These are phyloP conservation scores for Sericinus montela DNA, from an alignment of 2,888 invertebrate species.

Conservation along the genomic window DNA sequence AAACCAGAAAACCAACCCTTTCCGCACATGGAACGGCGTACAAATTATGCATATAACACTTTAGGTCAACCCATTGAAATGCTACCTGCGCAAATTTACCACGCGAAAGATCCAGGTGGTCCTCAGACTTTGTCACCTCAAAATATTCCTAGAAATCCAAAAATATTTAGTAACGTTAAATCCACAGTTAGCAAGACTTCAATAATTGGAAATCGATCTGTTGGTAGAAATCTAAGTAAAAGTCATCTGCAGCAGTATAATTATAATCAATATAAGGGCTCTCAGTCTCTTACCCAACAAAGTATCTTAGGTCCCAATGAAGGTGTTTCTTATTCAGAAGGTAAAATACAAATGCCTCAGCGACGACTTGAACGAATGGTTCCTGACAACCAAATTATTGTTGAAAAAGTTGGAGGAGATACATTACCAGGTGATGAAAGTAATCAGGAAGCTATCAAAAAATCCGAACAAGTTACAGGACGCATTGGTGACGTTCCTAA, in stretches of 20 bases:
- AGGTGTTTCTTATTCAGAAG: constrained; percentile 44
- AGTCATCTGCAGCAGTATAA: constrained; percentile 59
- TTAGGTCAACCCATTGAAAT: constrained; percentile 61
- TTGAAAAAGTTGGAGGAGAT: constrained; percentile 60
- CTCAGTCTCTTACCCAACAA: constrained; percentile 60
- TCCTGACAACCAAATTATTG: constrained; percentile 32
- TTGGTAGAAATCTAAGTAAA: constrained; percentile 48
- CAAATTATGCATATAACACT: constrained; percentile 49
- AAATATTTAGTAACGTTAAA: constrained; percentile 48
- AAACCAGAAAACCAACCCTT: constrained; percentile 31
- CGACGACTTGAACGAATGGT: constrained; percentile 19
- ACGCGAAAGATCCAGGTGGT: constrained; percentile 32
- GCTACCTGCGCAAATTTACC: constrained; percentile 45
- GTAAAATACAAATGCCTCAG: constrained; percentile 39
- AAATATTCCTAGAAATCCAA: constrained; percentile 26
- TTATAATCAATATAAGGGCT: constrained; percentile 64
- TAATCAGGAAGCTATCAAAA: constrained; percentile 26
- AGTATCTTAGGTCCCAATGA: constrained; percentile 37
- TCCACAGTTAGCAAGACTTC: constrained; percentile 62
- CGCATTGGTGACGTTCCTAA: constrained; percentile 46
- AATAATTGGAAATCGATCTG: constrained; percentile 41
- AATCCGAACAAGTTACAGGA: constrained; percentile 30
- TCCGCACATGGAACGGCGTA: constrained; percentile 25
- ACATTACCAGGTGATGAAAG: constrained; percentile 38
- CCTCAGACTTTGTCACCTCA: constrained; percentile 62